A percentile compares a stretch with the other conserved stretches of the same genome.
Conservation (phyloP, 2,888 invertebrate species). For the Tortrix viridana region DNA sequence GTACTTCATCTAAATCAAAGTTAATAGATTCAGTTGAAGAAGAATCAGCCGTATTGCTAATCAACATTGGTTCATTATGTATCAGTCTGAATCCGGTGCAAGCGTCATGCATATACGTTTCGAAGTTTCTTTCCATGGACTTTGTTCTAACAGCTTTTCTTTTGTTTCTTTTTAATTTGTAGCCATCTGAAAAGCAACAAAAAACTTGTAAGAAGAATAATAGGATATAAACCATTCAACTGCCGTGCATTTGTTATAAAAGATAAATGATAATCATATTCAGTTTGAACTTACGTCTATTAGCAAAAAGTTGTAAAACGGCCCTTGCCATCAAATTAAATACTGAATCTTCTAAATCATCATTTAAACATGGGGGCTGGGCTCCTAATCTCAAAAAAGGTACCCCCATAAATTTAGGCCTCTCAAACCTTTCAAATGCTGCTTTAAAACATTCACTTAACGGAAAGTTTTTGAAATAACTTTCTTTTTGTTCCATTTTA, state of each 20-base stretch:
- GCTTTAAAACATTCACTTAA: slow-evolving; percentile 79
- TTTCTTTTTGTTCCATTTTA: slow-evolving; percentile 74
- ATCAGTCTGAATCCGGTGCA: slow-evolving; percentile 57
- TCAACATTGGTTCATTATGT: not conserved
- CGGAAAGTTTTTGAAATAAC: slow-evolving; percentile 87
- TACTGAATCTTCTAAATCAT: slow-evolving; percentile 74
- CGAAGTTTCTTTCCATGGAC: slow-evolving; percentile 58
- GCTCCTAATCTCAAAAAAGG: slow-evolving; percentile 90
- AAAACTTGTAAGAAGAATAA: slow-evolving; percentile 27
- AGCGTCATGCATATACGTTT: slow-evolving; percentile 60
- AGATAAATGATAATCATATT: too few species aligned
- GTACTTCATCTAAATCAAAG: slow-evolving; percentile 57
- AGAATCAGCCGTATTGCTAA: slow-evolving; percentile 30
- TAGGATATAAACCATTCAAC: not conserved
- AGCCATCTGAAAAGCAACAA: slow-evolving; percentile 76
- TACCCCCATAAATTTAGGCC: slow-evolving; percentile 76
- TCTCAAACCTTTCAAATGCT: slow-evolving; percentile 60
- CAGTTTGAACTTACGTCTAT: slow-evolving; percentile 75
- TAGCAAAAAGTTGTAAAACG: slow-evolving; percentile 85
- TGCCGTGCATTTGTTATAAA: not conserved
- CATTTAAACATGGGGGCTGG: slow-evolving; percentile 85
- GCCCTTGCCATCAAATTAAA: slow-evolving; percentile 85
- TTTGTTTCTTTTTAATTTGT: slow-evolving; percentile 69
- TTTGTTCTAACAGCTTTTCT: slow-evolving; percentile 71
- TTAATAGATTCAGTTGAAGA: slow-evolving; percentile 33